phyloP scores from a whole-genome alignment of 1,140 invertebrate genomes.

The Onthophagus taurus region DNA sequence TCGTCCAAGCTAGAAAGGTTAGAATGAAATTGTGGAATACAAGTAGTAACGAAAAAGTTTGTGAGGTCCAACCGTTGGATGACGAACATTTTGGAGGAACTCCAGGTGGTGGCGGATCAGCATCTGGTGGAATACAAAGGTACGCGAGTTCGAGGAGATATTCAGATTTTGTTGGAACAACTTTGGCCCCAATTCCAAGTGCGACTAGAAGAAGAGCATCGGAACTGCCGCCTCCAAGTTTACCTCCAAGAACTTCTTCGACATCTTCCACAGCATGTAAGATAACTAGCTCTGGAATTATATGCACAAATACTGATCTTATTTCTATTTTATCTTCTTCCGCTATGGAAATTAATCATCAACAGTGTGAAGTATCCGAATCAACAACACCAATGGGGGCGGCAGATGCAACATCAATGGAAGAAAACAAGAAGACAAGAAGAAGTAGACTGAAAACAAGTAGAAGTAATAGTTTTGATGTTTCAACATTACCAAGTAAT shows the following conservation, averaged over 20 bases:
- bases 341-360: slow-evolving; percentile 67
- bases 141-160: slow-evolving; percentile 50
- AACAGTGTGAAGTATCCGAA: slow-evolving; percentile 41
- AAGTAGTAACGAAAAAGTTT: slow-evolving; percentile 65
- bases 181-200: slow-evolving; percentile 42
- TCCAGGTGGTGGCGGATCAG: no score
- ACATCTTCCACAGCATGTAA: slow-evolving; percentile 24
- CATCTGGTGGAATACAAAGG: slow-evolving; percentile 43
- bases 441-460: slow-evolving; percentile 49
- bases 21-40: slow-evolving; percentile 75
- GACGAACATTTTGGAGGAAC: no score
- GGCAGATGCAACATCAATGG: slow-evolving; percentile 18
- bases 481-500: slow-evolving; percentile 55
- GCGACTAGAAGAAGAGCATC: slow-evolving; percentile 51
- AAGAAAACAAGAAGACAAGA: slow-evolving; percentile 38
- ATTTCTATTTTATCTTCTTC: slow-evolving; percentile 69
- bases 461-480: slow-evolving; percentile 72
- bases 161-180: slow-evolving; percentile 59
- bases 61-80: slow-evolving; percentile 67
- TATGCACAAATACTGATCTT: slow-evolving; percentile 71
- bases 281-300: slow-evolving; percentile 45
- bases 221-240: slow-evolving; percentile 48
- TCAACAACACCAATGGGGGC: slow-evolving; percentile 25
- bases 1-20: slow-evolving; percentile 70
- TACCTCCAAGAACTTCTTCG: background rate